These are phyloP conservation scores for Alviniconcha marisindica DNA, from an alignment of 1,140 invertebrate species.

Conservation along the genomic window DNA sequence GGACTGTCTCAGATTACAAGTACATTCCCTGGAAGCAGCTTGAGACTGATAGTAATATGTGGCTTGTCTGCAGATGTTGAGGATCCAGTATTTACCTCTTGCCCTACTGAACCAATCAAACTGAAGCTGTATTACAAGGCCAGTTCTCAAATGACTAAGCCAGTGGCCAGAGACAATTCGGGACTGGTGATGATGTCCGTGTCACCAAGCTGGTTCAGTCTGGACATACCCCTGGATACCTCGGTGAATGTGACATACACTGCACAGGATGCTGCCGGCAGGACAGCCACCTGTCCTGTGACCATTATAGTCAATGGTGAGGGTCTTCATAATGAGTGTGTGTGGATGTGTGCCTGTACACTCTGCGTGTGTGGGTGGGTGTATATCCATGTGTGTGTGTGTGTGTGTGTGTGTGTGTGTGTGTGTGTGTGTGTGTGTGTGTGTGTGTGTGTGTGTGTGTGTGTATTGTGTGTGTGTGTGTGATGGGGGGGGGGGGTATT, in stretches of 20 bases:
- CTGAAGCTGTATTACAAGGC: neutral
- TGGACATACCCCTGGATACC: constrained; percentile 18
- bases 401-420: neutral
- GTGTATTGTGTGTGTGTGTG: neutral
- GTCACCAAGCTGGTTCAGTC: constrained; percentile 13
- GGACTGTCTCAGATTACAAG: too few relatives aligned
- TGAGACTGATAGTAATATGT: too few relatives aligned
- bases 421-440: neutral
- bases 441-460: neutral
- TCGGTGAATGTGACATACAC: constrained; percentile 44
- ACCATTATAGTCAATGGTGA: constrained; percentile 47
- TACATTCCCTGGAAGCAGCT: too few relatives aligned
- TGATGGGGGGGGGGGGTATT: too few relatives aligned
- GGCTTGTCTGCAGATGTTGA: constrained; percentile 36
- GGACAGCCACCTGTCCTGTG: constrained; percentile 44
- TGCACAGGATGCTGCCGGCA: constrained; percentile 48
- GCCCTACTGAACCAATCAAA: constrained; percentile 3
- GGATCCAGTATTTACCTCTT: constrained; percentile 28
- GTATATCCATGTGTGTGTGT: neutral
- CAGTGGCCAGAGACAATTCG: constrained; percentile 51
- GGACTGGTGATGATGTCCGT: constrained; percentile 44
- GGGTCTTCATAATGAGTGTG: neutral
- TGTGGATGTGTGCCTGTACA: neutral
- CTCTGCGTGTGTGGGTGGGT: neutral
- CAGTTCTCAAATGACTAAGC: neutral